A percentile compares a stretch with the other conserved stretches of the same genome.
Conservation (phyloP, 2,797 vertebrate genomes). For the Characodon lateralis region DNA sequence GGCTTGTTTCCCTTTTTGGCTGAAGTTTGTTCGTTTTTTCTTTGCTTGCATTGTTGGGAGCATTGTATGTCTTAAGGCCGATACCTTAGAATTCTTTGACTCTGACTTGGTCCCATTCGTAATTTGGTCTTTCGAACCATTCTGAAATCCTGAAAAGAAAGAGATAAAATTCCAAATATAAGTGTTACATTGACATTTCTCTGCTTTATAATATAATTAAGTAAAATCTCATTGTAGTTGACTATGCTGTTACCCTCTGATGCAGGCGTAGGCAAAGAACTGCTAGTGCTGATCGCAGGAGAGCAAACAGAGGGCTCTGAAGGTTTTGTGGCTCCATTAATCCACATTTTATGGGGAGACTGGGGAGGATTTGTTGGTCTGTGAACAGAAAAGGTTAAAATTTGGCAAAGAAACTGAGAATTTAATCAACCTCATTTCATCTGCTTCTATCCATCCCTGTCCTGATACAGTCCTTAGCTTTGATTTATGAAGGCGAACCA, state of each 20-base stretch:
- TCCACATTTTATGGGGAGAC: conserved; percentile 27
- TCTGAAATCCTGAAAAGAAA: conserved; percentile 51
- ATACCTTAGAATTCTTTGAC: conserved; percentile 70
- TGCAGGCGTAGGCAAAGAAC: conserved; percentile 29
- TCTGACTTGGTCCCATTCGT: conserved; percentile 43
- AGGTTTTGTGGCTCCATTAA: conserved; percentile 36
- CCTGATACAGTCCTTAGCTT: background rate
- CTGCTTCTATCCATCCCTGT: background rate
- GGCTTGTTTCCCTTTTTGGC: no score
- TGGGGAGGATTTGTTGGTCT: conserved; percentile 55
- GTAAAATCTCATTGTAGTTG: background rate
- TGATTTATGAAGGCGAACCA: conserved; percentile 46
- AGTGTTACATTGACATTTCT: background rate
- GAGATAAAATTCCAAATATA: background rate
- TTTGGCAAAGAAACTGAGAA: conserved; percentile 11
- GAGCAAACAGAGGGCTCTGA: conserved; percentile 25
- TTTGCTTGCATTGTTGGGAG: background rate
- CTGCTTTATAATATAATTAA: background rate
- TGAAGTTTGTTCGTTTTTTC: no score
- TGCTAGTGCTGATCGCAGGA: conserved; percentile 5
- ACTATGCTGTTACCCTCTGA: conserved; percentile 40
- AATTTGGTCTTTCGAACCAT: conserved; percentile 33
- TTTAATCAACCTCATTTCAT: conserved; percentile 12
- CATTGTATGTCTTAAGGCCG: background rate
- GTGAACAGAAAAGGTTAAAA: conserved; percentile 11